phyloP scores from a whole-genome alignment of 2,797 vertebrate genomes.

The Acomys russatus region DNA sequence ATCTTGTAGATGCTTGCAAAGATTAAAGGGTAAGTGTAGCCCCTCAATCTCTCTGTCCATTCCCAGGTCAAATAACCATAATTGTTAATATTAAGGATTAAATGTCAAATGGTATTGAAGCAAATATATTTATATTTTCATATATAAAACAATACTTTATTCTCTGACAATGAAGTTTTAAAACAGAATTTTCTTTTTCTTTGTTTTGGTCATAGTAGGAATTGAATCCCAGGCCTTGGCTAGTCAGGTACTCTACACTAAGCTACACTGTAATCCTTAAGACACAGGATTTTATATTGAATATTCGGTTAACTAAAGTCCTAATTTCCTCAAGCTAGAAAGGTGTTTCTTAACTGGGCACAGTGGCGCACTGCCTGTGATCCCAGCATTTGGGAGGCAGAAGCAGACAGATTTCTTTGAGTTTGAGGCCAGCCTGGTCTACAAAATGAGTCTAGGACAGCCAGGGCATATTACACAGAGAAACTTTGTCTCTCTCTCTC shows the following conservation, averaged over 20 bases:
- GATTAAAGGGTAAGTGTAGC: slow-evolving; percentile 95
- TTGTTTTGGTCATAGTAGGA: neutral
- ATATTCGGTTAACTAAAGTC: slow-evolving; percentile 22
- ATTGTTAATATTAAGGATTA: slow-evolving; percentile 89
- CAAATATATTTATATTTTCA: slow-evolving; percentile 13
- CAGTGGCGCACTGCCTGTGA: too few species aligned
- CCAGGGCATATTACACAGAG: too few species aligned
- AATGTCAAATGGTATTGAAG: neutral
- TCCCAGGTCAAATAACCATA: slow-evolving; percentile 99
- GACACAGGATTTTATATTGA: slow-evolving; percentile 21
- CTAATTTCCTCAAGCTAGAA: slow-evolving; percentile 34
- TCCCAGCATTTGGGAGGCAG: too few species aligned
- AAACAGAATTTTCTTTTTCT: neutral
- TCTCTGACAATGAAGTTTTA: neutral
- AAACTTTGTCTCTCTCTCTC: too few species aligned
- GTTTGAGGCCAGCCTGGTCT: too few species aligned
- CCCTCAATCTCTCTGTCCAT: slow-evolving; percentile 94
- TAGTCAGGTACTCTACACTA: neutral
- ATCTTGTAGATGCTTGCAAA: slow-evolving; percentile 95
- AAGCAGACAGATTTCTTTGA: too few species aligned
- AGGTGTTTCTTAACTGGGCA: neutral
- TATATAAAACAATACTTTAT: neutral
- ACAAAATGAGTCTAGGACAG: too few species aligned
- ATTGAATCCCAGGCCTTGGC: neutral
- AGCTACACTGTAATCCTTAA: neutral